Conservation (phyloP, 2,797 vertebrate species). For the Taeniopygia guttata region DNA sequence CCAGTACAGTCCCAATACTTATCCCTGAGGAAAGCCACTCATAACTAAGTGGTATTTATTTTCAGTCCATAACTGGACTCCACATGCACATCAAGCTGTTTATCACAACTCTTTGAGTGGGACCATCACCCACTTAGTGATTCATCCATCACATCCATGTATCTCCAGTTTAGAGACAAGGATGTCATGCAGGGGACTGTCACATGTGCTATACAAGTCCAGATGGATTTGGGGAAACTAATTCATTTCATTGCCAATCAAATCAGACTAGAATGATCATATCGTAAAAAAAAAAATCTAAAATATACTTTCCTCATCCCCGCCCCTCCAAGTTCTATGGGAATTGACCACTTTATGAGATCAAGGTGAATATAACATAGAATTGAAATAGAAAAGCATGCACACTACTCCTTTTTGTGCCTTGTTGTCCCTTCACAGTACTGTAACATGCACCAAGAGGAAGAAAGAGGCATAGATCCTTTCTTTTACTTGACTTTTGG, state of each 20-base stretch:
- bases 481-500: background rate
- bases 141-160: background rate
- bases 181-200: too few species aligned
- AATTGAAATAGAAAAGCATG: background rate
- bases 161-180: background rate
- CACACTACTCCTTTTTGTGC: background rate
- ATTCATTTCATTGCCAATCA: background rate
- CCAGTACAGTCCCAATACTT: too few species aligned
- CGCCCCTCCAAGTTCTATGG: background rate
- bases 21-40: background rate
- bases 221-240: background rate
- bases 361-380: background rate
- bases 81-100: background rate
- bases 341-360: background rate
- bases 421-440: background rate
- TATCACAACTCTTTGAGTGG: background rate
- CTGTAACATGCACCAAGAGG: background rate
- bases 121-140: background rate
- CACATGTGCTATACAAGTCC: background rate
- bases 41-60: too few species aligned
- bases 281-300: background rate
- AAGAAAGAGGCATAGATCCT: background rate
- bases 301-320: rapidly evolving
- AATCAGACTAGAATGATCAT: background rate
- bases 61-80: background rate